phyloP scores from a whole-genome alignment of 2,888 invertebrate species.

The Lasioglossum marginatum region DNA sequence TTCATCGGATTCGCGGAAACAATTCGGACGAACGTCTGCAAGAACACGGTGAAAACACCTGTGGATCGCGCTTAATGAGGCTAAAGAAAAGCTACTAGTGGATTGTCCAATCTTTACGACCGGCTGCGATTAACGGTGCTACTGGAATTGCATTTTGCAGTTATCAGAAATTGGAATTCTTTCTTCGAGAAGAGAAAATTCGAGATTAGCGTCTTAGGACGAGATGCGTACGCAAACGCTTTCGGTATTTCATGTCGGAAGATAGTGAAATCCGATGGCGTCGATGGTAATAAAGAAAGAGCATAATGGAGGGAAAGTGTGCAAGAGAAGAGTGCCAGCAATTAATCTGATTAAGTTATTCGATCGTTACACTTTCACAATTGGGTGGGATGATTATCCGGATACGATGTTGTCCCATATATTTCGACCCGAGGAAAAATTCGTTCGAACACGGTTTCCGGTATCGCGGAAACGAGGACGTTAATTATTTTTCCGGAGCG shows the following conservation, averaged over 20 bases:
- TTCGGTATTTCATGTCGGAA: neutral
- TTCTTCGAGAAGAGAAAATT: neutral
- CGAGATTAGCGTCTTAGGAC: neutral
- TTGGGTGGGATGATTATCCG: neutral
- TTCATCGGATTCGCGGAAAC: conserved; percentile 17
- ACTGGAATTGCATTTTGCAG: neutral
- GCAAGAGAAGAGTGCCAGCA: neutral
- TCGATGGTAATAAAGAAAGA: neutral
- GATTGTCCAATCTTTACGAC: neutral
- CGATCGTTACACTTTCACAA: neutral
- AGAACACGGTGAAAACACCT: neutral
- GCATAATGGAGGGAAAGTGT: neutral
- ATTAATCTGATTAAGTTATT: neutral
- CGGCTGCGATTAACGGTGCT: neutral
- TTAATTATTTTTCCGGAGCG: neutral
- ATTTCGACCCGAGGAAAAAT: neutral
- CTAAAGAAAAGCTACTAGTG: neutral
- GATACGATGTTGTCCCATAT: neutral
- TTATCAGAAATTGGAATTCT: neutral
- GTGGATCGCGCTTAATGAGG: neutral
- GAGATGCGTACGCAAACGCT: neutral
- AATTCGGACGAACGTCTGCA: neutral
- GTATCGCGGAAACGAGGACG: neutral
- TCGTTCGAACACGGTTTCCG: neutral
- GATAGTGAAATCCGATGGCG: neutral